Evolutionary conservation across 2,888 invertebrate species (phyloP), one percentile per base, ranked within the genome.

Genomic region (Sinohyriopsis cumingii): DNA sequence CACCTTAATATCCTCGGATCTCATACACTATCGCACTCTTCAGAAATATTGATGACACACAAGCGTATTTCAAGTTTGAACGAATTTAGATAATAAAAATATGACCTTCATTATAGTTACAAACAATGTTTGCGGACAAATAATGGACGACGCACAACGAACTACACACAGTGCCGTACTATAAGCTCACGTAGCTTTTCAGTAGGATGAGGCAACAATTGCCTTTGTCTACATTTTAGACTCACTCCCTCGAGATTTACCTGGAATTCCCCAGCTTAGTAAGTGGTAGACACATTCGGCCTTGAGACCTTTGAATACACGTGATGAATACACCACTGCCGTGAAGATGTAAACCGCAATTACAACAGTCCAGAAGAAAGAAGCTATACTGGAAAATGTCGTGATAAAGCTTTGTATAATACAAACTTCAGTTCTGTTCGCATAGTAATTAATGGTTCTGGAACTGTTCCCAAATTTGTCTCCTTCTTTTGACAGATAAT

Each of bases 331-430:
- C 4, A 67, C 61, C 6, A 72, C 54, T 9, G 69, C 55, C 20
- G 67, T 20, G 15, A 68, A 64, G 9, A 78, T 62, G 55, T 79
- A 73, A 3, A 73, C 19, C 20, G 69, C 75, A 60, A 77, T 79
- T 0, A 75, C 64, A 5, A 66, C 24, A 0, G 76, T 77, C 75
- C 76, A 74, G 56, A 71, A 73, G 66, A 73, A 77, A 15, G 79
- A 79, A 24, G 72, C 75, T 59, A 79, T 67, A 55, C 71, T 67
- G 3, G 77, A 71, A 59, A 64, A 73, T 20, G 79, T 77, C 22
- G 72, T 77, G 1, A 77, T 22, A 54, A 68, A 67, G 53, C 79
- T 74, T 63, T 79, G 79, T 7, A 69, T 33, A 28, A 71, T 60
- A 57, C 79, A 79, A 1, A 79, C 61, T 28, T 73, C 67, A 64